Evolutionary conservation across 2,888 invertebrate genomes (phyloP), one percentile per base, ranked within the genome.

Genomic region (Eulithis testata): DNA sequence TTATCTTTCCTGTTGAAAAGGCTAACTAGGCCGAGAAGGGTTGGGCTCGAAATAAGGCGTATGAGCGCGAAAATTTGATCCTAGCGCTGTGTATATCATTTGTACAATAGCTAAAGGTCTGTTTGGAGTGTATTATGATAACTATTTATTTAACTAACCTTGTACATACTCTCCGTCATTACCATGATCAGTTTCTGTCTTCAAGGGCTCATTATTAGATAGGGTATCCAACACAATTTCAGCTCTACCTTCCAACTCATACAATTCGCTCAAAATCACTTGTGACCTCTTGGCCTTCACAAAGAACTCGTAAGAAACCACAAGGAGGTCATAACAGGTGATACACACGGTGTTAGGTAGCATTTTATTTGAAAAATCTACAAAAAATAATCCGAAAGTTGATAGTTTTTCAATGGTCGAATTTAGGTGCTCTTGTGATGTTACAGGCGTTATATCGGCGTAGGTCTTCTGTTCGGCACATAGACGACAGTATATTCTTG

Each of bases 311-410:
- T 58, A 60, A 11, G 51, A 66, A 12, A 53, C 14, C 8, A 44
- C 55, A n/a, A 63, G 47, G 11, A 43, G 45, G n/a, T 57, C 44
- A 14, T 44, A 36, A 27, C 68, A 69, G n/a, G 27, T 12, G 43
- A 8, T 36, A 44, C 68, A 69, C 4, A 63, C 51, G 2, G 63
- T 54, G 31, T 65, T 36, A 37, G 68, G 68, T 11, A 69, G 51
- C n/a, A 11, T 49, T 60, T 60, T 58, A 52, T 58, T 60, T 9
- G 54, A 60, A 51, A 66, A 69, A 63, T 69, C 65, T 1, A 69
- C 63, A 8, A 66, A 60, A 47, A 5, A 11, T 4, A 59, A 21
- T 12, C 60, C 57, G n/a, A 63, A 36, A 12, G 45, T 5, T 12
- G 58, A 45, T n/a, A 67, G 40, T 45, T 63, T 67, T 58, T 63